Evolutionary conservation across 92 coral and sea anemone genomes (phyloP), one percentile per base, ranked within the genome.

Genomic region (Pocillopora meandrina): DNA sequence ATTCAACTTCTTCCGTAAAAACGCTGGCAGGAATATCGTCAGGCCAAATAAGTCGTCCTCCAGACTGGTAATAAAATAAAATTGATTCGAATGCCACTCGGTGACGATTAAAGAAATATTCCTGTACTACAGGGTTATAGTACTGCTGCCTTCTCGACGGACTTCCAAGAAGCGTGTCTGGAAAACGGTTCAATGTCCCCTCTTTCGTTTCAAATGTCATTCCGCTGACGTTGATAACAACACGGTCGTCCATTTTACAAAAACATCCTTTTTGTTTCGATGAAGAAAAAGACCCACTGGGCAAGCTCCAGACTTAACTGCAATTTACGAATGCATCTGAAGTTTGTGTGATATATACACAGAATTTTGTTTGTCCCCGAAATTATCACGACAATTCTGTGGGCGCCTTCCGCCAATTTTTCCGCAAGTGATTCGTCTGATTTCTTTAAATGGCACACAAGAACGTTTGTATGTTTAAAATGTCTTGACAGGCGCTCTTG

Each of bases 181-280:
- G 99, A 68, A 91, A 96, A 47, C 97, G 99, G 5, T 76, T 75
- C 15, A 96, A 83, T 9, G 98, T 94, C 59, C 82, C 80, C 62
- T 91, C 97, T 47, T 95, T 84, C 33, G 98, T 94, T 77, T 96
- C 95, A 81, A 90, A 96, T 3, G 93, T 89, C 76, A 89, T 90
- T 36, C 99, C 99, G 80, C 99, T 94, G n/a, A 96, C 95, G 74
- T 96, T 96, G 19, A 96, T 94, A 14, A 87, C 86, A 36, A 96
- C 82, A 5, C 99, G 92, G 17, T 96, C 99, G n/a, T 91, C 89
- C 95, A 94, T 92, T 15, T 75, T 81, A 58, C 52, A 56, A 33
- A 15, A 34, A 49, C 80, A 73, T 62, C 64, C 49, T 42, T 42
- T 10, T 35, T 36, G 86, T 76, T 64, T 61, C n/a, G 58, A 33